These are phyloP conservation scores for Galerucella calmariensis DNA, from an alignment of 2,888 invertebrate genomes.

Conservation along the genomic window DNA sequence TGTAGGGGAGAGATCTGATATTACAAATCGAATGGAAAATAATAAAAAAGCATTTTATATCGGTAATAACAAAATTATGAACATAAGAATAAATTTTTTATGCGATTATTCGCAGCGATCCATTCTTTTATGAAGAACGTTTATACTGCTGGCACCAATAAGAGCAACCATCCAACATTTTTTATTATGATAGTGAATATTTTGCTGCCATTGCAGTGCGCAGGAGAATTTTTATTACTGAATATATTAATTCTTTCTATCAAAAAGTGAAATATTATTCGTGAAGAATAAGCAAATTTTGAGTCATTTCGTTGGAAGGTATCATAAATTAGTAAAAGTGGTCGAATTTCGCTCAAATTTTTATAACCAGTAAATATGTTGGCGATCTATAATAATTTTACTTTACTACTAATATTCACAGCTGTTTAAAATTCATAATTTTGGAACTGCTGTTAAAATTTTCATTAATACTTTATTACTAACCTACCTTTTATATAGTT, in stretches of 20 bases:
- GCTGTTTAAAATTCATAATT: background rate
- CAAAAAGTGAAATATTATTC: background rate
- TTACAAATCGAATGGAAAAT: background rate
- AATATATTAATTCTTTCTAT: constrained; percentile 13
- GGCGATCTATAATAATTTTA: background rate
- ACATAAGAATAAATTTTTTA: background rate
- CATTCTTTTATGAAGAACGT: background rate
- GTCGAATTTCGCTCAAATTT: background rate
- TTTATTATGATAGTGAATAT: constrained; percentile 8
- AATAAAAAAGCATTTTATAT: background rate
- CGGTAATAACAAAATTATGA: background rate
- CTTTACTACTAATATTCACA: too few relatives aligned
- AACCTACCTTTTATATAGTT: background rate
- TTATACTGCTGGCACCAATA: background rate
- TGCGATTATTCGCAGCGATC: background rate
- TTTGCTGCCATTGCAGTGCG: background rate
- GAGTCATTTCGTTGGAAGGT: background rate
- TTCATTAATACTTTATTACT: background rate
- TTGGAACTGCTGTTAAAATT: background rate
- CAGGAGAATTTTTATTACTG: background rate
- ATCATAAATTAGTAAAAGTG: background rate
- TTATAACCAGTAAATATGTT: background rate
- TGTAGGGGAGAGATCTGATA: background rate
- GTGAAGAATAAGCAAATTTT: constrained; percentile 6
- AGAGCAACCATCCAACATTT: background rate